Conservation (phyloP, 2,797 vertebrate genomes). For the Mycteria americana region DNA sequence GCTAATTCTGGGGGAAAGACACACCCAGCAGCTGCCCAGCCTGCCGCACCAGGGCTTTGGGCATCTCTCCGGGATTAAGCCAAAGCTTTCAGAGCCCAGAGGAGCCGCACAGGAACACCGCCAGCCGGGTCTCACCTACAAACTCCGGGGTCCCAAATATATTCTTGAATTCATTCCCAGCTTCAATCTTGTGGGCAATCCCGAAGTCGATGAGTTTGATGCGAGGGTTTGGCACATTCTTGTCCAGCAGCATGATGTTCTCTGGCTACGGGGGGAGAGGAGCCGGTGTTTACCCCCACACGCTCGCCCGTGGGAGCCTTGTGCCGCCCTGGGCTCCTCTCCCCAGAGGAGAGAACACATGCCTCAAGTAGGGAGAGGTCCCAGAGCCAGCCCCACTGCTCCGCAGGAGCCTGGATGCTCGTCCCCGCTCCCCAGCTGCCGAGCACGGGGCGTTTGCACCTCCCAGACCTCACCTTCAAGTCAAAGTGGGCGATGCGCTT, state of each 20-base stretch:
- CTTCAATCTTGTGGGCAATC: conserved; percentile 96
- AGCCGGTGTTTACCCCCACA: fast-evolving
- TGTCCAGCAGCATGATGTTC: conserved; percentile 98
- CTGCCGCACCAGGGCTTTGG: not conserved
- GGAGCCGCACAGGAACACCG: fast-evolving
- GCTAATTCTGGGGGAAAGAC: not conserved
- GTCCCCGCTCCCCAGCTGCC: fast-evolving
- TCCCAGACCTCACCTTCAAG: conserved; percentile 84
- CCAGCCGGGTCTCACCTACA: conserved; percentile 80
- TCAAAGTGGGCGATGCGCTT: conserved; percentile 97
- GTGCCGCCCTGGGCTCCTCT: not conserved
- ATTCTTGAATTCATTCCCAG: conserved; percentile 97
- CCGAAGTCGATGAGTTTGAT: conserved; percentile 98
- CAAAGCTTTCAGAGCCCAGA: not conserved
- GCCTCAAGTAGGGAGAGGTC: not conserved
- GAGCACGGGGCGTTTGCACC: fast-evolving
- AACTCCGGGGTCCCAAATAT: conserved; percentile 98
- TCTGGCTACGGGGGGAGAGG: conserved; percentile 80
- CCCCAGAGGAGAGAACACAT: not conserved
- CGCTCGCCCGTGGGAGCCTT: fast-evolving
- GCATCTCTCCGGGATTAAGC: not conserved
- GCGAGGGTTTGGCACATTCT: conserved; percentile 89
- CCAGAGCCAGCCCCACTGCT: not conserved
- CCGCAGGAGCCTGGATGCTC: not conserved
- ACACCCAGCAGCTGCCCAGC: not conserved